Evolutionary conservation across 2,797 vertebrate species (phyloP), one percentile per base, ranked within the genome.

Genomic region (Otolemur crassicaudatus): DNA sequence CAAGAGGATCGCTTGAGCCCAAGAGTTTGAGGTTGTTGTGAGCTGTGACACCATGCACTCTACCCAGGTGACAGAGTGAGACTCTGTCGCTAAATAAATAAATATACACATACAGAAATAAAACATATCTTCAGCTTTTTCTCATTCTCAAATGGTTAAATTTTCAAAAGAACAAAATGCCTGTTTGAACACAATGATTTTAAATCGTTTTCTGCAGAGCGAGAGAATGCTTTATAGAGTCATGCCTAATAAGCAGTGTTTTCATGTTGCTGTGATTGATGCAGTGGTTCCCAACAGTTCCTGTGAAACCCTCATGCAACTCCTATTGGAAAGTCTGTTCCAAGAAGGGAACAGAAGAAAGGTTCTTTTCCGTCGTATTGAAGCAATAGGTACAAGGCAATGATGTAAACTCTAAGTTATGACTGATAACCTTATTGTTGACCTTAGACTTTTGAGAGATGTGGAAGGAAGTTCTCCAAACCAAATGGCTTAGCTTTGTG

Each of bases 281-380:
- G 85, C 93, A 23, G 83, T 20, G 92, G 97, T 94, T 97, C 97
- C 84, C 94, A 96, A 82, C 23, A 65, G 80, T 79, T 97, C 97
- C 97, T 97, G 96, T 93, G 97, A 97, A 97, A 56, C 97, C 86
- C 92, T 96, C 77, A 65, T 94, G 85, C 61, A 90, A 90, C 90
- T 96, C 90, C 90, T 73, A 85, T 98, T 94, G 53, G 80, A 97
- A 97, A 96, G 84, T 81, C 92, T 96, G 87, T 92, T 97, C 79
- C 34, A 96, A 96, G 97, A 70, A 92, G 95, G 90, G 37, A 91
- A 25, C n/a, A 31, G 63, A 90, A 87, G 40, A 96, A 97, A 96
- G 96, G 95, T 6, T 96, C 92, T 97, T 97, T 98, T 97, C 97
- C 94, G 92, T 97, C 96, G 95, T 79, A 73, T 87, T 63, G 92